Evolutionary conservation across 2,113 vertebrate species (phyloP), one percentile per base, ranked within the genome.

Genomic region (Athene noctua): DNA sequence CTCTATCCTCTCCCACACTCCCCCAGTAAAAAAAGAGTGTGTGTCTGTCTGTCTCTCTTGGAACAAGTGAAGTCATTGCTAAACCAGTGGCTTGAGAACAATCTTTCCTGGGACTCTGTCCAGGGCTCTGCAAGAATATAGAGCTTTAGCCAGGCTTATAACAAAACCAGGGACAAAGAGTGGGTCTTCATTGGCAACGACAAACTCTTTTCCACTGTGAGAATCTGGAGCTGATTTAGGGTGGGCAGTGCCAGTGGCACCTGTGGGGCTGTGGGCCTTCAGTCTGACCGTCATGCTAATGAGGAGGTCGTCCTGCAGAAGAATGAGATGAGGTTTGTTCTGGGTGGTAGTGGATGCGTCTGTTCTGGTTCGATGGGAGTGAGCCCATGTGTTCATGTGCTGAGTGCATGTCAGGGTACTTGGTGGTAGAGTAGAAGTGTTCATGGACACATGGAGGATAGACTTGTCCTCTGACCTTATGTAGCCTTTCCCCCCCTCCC

Each of bases 11-110:
- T 46, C 18, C 16, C 9, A 23, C 7, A 34, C 71, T 32, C 4
- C 5, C 10, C 13, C 21, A 40, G 34, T 40, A 14, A 6, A 77
- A 88, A 75, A 74, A 34, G 2, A 30, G 4, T 2, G 6, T 44
- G 3, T n/a, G 27, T 49, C 15, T 46, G 26, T 88, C 65, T 52
- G 80, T 46, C 7, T 75, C 4, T 88, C 75, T 73, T 89, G 91
- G 88, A 80, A 77, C 67, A 83, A 88, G 58, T 92, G 81, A 95
- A 94, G 73, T 90, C 79, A 83, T 92, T 94, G 79, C 74, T 97
- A 88, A 96, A 86, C n/a, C 22, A 80, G 71, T 73, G 85, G 17
- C 85, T 95, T 94, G 93, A 94, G 81, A 86, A 90, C 74, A 88
- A 6, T 90, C 49, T 94, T 93, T 65, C 44, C 81, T 92, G 91